A percentile compares a stretch with the other conserved stretches of the same genome.
phyloP scores from a whole-genome alignment of 35 echinoderm and acorn worm species.

The Ophiothrix spiculata region DNA sequence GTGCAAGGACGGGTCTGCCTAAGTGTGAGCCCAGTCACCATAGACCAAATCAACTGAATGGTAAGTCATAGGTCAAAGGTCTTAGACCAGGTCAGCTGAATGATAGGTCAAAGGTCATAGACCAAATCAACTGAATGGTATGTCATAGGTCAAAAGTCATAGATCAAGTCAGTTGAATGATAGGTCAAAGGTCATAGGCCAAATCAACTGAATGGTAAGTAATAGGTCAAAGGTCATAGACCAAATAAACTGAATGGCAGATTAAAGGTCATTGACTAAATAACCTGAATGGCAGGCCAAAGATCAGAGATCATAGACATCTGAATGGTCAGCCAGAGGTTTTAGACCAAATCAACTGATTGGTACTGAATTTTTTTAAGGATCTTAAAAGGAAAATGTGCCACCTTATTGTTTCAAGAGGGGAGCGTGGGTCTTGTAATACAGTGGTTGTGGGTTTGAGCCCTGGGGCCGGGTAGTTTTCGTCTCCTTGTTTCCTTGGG shows the following conservation, averaged over 20 bases:
- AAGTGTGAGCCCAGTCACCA: constrained; percentile 52
- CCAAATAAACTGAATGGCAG: constrained; percentile 75
- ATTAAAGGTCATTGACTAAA: constrained; percentile 22
- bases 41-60: constrained; percentile 34
- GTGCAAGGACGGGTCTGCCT: constrained; percentile 81
- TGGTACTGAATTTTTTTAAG: background rate
- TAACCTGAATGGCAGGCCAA: background rate
- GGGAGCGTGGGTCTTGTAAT: background rate
- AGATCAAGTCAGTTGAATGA: too few species aligned
- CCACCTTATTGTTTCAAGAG: background rate
- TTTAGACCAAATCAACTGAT: too few species aligned
- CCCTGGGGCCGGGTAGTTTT: too few species aligned
- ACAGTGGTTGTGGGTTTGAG: too few species aligned
- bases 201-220: constrained; percentile 31
- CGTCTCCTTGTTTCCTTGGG: too few species aligned
- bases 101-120: constrained; percentile 42
- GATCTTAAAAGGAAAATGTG: background rate
- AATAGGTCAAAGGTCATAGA: background rate
- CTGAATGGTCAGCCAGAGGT: too few species aligned
- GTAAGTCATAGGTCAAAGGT: background rate
- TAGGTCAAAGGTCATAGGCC: constrained; percentile 17
- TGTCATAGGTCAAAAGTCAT: background rate
- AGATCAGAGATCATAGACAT: background rate
- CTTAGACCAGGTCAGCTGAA: too few species aligned
- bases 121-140: constrained; percentile 32